Conservation (phyloP, 2,888 invertebrate species). For the Callimorpha dominula region DNA sequence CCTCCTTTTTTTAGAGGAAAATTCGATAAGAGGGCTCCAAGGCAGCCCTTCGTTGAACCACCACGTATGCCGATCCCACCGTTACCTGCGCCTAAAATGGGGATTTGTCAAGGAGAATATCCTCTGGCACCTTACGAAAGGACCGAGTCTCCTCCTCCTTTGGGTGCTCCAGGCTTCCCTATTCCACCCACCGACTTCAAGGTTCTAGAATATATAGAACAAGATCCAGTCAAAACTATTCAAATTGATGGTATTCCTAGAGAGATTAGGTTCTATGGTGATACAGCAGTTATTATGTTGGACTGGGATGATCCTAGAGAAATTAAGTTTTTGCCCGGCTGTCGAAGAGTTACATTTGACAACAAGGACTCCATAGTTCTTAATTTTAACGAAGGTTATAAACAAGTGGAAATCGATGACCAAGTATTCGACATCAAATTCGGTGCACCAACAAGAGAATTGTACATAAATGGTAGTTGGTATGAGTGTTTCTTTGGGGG, state of each 20-base stretch:
- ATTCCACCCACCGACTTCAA: conserved; percentile 75
- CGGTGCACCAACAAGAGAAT: conserved; percentile 96
- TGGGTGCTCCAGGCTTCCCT: conserved; percentile 72
- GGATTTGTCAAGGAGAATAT: conserved; percentile 72
- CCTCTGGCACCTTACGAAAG: conserved; percentile 75
- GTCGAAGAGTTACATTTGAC: conserved; percentile 91
- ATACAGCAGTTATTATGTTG: conserved; percentile 94
- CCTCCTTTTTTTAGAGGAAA: conserved; percentile 73
- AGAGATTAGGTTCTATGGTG: conserved; percentile 95
- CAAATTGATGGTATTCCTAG: conserved; percentile 93
- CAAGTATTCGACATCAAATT: conserved; percentile 92
- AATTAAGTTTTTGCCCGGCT: conserved; percentile 94
- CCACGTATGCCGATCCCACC: conserved; percentile 64
- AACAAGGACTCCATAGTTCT: conserved; percentile 90
- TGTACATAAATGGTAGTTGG: conserved; percentile 95
- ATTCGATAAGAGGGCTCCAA: conserved; percentile 68
- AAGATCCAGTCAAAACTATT: conserved; percentile 92
- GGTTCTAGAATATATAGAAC: conserved; percentile 79
- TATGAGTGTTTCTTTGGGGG: conserved; percentile 98
- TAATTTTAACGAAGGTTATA: conserved; percentile 90
- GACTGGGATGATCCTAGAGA: conserved; percentile 95
- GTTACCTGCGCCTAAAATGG: conserved; percentile 73
- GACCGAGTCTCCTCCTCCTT: conserved; percentile 69
- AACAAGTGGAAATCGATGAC: conserved; percentile 91
- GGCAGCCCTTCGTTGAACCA: conserved; percentile 63